Conservation (phyloP, 2,113 vertebrate species). For the Epinephelus lanceolatus region DNA sequence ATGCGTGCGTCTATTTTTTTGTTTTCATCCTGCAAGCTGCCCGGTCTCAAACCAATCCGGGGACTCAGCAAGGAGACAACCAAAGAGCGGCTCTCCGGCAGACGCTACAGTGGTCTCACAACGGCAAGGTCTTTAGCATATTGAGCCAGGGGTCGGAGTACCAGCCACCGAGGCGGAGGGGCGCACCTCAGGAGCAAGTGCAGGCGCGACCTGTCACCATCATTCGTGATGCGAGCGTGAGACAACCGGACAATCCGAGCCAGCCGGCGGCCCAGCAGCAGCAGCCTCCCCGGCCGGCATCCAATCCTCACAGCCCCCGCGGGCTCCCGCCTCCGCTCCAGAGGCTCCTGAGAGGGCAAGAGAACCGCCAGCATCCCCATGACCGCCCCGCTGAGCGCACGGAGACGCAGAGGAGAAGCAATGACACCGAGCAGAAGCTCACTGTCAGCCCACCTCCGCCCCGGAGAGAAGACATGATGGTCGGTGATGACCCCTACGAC, state of each 20-base stretch:
- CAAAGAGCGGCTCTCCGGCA: constrained; percentile 87
- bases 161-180: constrained; percentile 87
- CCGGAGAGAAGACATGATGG: constrained; percentile 89
- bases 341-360: constrained; percentile 64
- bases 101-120: constrained; percentile 93
- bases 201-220: constrained; percentile 81
- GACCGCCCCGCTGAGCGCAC: constrained; percentile 35
- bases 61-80: constrained; percentile 43
- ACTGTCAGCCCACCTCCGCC: constrained; percentile 52
- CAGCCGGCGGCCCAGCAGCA: constrained; percentile 44
- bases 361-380: constrained; percentile 64
- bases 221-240: constrained; percentile 74
- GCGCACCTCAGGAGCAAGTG: constrained; percentile 73
- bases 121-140: constrained; percentile 93
- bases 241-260: constrained; percentile 42
- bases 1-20: constrained; percentile 84
- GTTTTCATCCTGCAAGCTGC: constrained; percentile 82
- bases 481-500: constrained; percentile 93
- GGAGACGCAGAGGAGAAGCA: constrained; percentile 53
- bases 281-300: constrained; percentile 25
- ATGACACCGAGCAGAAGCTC: constrained; percentile 65
- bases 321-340: constrained; percentile 69
- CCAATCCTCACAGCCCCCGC: constrained; percentile 43
- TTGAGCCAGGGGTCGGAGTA: constrained; percentile 92
- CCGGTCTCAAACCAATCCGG: constrained; percentile 80